Evolutionary conservation across 2,113 vertebrate species (phyloP).

Genomic region (Siphamia tubifer): DNA sequence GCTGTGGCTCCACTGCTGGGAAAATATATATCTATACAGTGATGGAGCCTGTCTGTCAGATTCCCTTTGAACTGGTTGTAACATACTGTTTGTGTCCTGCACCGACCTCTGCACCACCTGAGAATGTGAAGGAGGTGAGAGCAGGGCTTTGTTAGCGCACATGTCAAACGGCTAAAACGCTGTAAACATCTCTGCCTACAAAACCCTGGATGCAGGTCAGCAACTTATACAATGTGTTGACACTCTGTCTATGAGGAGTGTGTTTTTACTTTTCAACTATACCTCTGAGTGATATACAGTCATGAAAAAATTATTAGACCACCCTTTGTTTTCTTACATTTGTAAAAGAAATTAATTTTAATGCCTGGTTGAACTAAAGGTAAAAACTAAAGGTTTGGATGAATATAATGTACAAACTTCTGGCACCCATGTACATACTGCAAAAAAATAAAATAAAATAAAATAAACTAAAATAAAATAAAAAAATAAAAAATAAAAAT

Average conservation of each 20-base stretch:
- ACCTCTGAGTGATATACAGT: too few species aligned
- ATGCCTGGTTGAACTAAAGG: too few species aligned
- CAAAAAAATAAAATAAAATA: too few species aligned
- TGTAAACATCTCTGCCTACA: constrained; percentile 5
- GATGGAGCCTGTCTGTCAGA: constrained; percentile 35
- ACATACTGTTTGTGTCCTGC: constrained; percentile 22
- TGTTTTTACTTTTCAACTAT: constrained; percentile 1
- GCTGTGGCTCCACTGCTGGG: constrained; percentile 19
- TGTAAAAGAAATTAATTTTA: too few species aligned
- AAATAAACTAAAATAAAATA: too few species aligned
- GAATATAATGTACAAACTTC: too few species aligned
- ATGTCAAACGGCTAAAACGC: constrained; percentile 3
- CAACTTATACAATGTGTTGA: constrained; percentile 5
- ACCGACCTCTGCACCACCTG: constrained; percentile 6
- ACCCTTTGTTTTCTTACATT: too few species aligned
- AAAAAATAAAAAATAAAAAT: too few species aligned
- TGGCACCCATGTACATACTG: too few species aligned
- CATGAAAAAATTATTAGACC: too few species aligned
- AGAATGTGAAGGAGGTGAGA: constrained; percentile 42
- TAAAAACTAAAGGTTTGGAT: too few species aligned
- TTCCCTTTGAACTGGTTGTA: constrained; percentile 44
- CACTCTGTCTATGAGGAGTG: background rate
- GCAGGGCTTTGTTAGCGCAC: background rate
- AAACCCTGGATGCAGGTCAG: constrained; percentile 19
- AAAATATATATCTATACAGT: constrained; percentile 10